These are phyloP conservation scores for Drosophila lini DNA, from an alignment of 1,140 invertebrate genomes.

Conservation along the genomic window DNA sequence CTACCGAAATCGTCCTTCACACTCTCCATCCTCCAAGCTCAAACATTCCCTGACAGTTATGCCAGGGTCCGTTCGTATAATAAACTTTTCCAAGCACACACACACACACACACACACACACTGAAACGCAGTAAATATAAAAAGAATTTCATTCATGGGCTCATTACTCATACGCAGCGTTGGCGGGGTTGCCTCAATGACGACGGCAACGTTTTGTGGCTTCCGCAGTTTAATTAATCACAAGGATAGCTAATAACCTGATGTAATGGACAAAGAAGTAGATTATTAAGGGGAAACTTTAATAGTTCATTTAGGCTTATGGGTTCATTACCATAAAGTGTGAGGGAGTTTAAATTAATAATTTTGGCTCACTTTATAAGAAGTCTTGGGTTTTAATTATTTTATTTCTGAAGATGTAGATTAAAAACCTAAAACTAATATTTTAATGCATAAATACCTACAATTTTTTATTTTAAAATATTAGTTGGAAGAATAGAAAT, in stretches of 20 bases:
- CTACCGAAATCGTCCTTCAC: conserved; percentile 12
- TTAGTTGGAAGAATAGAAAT: no score
- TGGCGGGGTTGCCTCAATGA: conserved; percentile 37
- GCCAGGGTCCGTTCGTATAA: conserved; percentile 13
- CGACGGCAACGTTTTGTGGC: conserved; percentile 50
- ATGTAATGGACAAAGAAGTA: conserved; percentile 22
- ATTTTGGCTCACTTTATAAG: neutral
- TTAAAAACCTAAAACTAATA: neutral
- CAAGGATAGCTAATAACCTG: conserved; percentile 35
- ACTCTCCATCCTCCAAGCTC: no score
- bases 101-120: conserved; percentile 4
- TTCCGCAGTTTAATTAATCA: conserved; percentile 72
- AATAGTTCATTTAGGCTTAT: conserved; percentile 37
- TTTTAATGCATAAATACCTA: no score
- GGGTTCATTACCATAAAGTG: conserved; percentile 16
- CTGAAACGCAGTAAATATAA: conserved; percentile 21
- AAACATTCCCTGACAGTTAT: conserved; percentile 37
- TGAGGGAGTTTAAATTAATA: conserved; percentile 3
- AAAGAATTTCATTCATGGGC: conserved; percentile 58
- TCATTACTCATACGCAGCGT: conserved; percentile 75
- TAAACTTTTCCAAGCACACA: conserved; percentile 43
- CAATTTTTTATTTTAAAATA: neutral
- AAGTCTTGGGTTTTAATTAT: neutral
- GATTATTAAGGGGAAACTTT: conserved; percentile 21
- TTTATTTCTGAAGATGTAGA: neutral